Evolutionary conservation across 2,113 vertebrate genomes (phyloP), one percentile per base, ranked within the genome.

Genomic region (Oncorhynchus tshawytscha): DNA sequence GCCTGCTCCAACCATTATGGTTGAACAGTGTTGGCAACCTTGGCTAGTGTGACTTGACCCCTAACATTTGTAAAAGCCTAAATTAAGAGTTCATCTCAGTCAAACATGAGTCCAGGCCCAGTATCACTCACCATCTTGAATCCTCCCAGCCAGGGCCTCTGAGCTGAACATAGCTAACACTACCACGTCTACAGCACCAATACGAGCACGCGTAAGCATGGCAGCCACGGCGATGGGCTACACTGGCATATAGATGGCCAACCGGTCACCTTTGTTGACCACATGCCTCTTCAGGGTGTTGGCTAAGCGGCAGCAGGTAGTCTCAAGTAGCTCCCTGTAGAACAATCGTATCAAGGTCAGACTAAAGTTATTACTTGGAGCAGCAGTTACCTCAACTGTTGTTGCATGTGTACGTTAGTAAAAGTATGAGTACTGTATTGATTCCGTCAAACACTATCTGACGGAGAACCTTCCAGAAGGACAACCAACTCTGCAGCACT

Each of bases 91-190:
- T 54, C 0, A 62, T 22, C 59, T 24, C 59, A 24, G n/a, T 62
- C 5, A 62, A 62, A 62, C 59, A 62, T 22, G 59, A 22, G 13
- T 62, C 18, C 18, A 22, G 29, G 29, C 6, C 13, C 20, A 9
- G 3, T 18, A 64, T 34, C 11, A 79, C 95, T 95, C 86, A 98
- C 96, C 95, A 22, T 98, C 96, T 79, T 92, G 84, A 80, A 98
- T 96, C 80, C 97, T 93, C 20, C 95, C 95, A 29, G 95, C 94
- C 78, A 98, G 90, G 34, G 96, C 95, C 71, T 96, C 94, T 0
- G 94, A 93, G 68, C 97, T 97, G 91, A 98, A 98, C 39, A 96
- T 96, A 13, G 96, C 96, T 13, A 98, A 98, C 81, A 98, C 83
- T 31, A 98, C 95, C 0, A 91, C 95, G 85, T 98, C 96, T 34